Percentiles rank a stretch among this genome's conserved stretches.
Evolutionary conservation across 1,140 invertebrate genomes (phyloP).

Genomic region (Pectinophora gossypiella): DNA sequence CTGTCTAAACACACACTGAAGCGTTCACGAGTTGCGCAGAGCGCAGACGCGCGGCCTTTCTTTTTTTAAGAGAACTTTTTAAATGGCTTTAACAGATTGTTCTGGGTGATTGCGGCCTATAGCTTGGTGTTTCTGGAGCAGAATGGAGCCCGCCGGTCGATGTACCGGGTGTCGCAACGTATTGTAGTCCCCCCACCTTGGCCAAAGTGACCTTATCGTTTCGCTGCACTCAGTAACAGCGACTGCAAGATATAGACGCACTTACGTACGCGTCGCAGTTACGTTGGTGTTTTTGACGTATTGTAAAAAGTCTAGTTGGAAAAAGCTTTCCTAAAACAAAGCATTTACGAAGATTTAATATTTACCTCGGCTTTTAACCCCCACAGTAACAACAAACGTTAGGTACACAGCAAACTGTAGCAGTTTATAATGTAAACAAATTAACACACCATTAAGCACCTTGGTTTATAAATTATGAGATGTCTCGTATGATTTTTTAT

Average conservation of each 20-base stretch:
- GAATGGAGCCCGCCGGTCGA: background rate
- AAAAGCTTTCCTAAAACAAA: no score
- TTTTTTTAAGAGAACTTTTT: conserved; percentile 44
- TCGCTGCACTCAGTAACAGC: conserved; percentile 55
- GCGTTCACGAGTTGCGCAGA: conserved; percentile 30
- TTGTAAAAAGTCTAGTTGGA: background rate
- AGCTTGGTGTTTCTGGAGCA: background rate
- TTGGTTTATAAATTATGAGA: no score
- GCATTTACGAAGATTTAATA: no score
- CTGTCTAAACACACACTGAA: conserved; percentile 48
- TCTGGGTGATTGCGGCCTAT: background rate
- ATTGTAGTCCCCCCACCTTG: conserved; percentile 53
- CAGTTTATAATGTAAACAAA: no score
- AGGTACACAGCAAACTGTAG: no score
- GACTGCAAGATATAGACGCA: conserved; percentile 36
- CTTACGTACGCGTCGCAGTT: conserved; percentile 18
- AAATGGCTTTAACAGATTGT: conserved; percentile 12
- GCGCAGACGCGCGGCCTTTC: conserved; percentile 39
- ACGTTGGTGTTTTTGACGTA: conserved; percentile 6
- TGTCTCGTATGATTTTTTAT: no score
- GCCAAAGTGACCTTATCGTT: conserved; percentile 62
- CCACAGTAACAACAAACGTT: no score
- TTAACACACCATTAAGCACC: no score
- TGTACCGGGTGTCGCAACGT: conserved; percentile 40
- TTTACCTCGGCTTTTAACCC: no score